Percentiles rank a stretch among this genome's conserved stretches.
These are phyloP conservation scores for Diploptera punctata DNA, from an alignment of 2,888 invertebrate species.

Conservation along the genomic window DNA sequence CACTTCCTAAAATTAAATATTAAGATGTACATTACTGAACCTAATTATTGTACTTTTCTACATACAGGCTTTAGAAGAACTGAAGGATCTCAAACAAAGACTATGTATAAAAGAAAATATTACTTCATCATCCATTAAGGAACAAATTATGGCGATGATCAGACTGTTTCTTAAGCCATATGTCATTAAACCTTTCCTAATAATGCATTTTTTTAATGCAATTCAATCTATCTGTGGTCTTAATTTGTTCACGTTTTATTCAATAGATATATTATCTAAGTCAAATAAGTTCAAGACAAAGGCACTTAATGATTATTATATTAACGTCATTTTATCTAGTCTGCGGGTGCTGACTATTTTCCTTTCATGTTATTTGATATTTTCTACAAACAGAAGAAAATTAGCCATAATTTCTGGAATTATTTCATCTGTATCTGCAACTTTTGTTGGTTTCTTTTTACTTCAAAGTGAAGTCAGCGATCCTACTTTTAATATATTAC, in stretches of 20 bases:
- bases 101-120: neutral
- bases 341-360: slow-evolving; percentile 70
- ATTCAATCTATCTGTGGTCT: slow-evolving; percentile 78
- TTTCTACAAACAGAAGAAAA: slow-evolving; percentile 67
- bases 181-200: slow-evolving; percentile 73
- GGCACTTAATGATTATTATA: slow-evolving; percentile 57
- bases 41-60: no score
- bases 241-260: slow-evolving; percentile 79
- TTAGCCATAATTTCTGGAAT: slow-evolving; percentile 71
- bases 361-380: slow-evolving; percentile 68
- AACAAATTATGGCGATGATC: neutral
- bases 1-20: no score
- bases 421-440: slow-evolving; percentile 69
- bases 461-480: slow-evolving; percentile 48
- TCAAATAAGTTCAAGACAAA: neutral
- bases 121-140: no score
- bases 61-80: neutral
- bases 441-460: slow-evolving; percentile 63
- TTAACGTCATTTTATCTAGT: slow-evolving; percentile 73
- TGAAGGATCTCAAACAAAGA: neutral
- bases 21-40: no score
- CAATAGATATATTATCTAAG: slow-evolving; percentile 68
- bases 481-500: slow-evolving; percentile 41
- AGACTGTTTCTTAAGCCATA: slow-evolving; percentile 52
- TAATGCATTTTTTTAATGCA: slow-evolving; percentile 75